Evolutionary conservation across 2,888 invertebrate species (phyloP).

Genomic region (Chouioia cunea): DNA sequence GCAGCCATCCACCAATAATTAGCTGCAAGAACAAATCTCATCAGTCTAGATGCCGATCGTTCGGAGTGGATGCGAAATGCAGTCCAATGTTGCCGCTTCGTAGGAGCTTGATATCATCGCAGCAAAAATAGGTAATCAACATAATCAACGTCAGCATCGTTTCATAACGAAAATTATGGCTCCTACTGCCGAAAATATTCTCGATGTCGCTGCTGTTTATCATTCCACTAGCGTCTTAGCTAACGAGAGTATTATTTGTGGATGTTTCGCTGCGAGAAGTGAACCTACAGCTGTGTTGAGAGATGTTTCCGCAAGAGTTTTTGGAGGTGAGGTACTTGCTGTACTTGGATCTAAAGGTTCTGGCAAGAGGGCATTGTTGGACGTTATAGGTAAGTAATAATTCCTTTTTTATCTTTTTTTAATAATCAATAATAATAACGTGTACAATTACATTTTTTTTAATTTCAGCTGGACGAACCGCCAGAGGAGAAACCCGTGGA

Average conservation of each 20-base stretch:
- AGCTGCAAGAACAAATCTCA: too few relatives aligned
- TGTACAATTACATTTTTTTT: neutral
- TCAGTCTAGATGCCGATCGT: neutral
- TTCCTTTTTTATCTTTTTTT: slow-evolving; percentile 9
- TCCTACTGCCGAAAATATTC: slow-evolving; percentile 83
- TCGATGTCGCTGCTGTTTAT: slow-evolving; percentile 89
- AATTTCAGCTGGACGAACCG: slow-evolving; percentile 77
- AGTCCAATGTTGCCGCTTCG: neutral
- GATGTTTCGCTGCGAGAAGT: slow-evolving; percentile 59
- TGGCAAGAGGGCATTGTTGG: slow-evolving; percentile 93
- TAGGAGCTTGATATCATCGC: neutral
- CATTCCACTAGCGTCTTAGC: slow-evolving; percentile 72
- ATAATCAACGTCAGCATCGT: neutral
- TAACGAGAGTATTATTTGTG: slow-evolving; percentile 51
- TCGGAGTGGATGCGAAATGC: neutral
- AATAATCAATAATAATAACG: too few relatives aligned
- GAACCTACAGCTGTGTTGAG: slow-evolving; percentile 81
- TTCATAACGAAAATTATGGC: slow-evolving; percentile 13
- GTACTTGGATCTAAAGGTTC: slow-evolving; percentile 96
- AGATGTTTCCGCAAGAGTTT: slow-evolving; percentile 91
- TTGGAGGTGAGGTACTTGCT: slow-evolving; percentile 93
- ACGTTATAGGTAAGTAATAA: slow-evolving; percentile 77
- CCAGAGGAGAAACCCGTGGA: slow-evolving; percentile 83
- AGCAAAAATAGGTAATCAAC: neutral
- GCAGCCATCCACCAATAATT: too few relatives aligned